Evolutionary conservation across 2,888 invertebrate species (phyloP).

Genomic region (Scaptomyza caliginosa): DNA sequence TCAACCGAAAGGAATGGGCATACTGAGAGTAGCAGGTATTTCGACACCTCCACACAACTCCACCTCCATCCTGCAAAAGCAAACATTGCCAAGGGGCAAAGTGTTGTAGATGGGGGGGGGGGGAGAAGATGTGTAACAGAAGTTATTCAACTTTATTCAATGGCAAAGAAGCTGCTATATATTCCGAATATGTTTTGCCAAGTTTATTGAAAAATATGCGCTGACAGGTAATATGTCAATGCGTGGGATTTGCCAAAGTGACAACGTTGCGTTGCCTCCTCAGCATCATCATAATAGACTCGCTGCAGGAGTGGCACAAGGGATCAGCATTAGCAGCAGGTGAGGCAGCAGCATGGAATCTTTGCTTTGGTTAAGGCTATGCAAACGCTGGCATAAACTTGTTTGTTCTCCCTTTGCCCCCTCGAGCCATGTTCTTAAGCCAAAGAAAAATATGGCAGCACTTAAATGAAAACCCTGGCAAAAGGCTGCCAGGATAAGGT

Average conservation of each 20-base stretch:
- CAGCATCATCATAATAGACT: slow-evolving; percentile 58
- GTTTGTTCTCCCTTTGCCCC: slow-evolving; percentile 50
- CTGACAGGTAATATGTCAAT: slow-evolving; percentile 81
- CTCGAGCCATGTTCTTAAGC: slow-evolving; percentile 55
- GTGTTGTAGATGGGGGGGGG: background rate
- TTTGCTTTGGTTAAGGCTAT: slow-evolving; percentile 30
- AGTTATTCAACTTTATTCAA: slow-evolving; percentile 25
- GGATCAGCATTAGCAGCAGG: background rate
- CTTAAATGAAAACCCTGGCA: slow-evolving; percentile 40
- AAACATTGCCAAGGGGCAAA: slow-evolving; percentile 2
- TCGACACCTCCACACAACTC: background rate
- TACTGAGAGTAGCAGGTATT: slow-evolving; percentile 4
- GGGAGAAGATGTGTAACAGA: slow-evolving; percentile 24
- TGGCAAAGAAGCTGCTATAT: slow-evolving; percentile 3
- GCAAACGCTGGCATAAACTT: slow-evolving; percentile 47
- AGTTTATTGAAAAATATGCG: slow-evolving; percentile 79
- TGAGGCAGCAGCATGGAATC: slow-evolving; percentile 3
- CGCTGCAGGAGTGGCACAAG: slow-evolving; percentile 29
- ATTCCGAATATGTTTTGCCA: slow-evolving; percentile 71
- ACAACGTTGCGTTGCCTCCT: slow-evolving; percentile 40
- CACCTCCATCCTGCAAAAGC: background rate
- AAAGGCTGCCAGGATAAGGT: slow-evolving; percentile 10
- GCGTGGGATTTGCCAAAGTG: slow-evolving; percentile 75
- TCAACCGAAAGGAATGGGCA: slow-evolving; percentile 27
- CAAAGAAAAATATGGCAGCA: slow-evolving; percentile 71